Evolutionary conservation across 1,140 invertebrate genomes (phyloP).

Genomic region (Cephus cinctus): DNA sequence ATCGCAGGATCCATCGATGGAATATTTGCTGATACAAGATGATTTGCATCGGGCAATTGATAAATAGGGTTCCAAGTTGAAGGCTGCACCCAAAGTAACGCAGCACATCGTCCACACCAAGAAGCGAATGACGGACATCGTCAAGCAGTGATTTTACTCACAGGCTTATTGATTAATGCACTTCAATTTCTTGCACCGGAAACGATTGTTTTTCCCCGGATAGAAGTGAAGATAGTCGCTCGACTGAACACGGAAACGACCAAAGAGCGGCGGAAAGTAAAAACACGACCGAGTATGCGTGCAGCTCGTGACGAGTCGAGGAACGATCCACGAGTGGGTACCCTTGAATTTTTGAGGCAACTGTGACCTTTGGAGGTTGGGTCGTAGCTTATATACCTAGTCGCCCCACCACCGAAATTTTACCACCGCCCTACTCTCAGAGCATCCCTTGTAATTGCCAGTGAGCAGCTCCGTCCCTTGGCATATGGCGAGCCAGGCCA

Average conservation of each 20-base stretch:
- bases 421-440: constrained; percentile 9
- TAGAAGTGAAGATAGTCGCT: no score
- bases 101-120: constrained; percentile 17
- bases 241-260: constrained; percentile 4
- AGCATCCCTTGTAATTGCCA: constrained; percentile 55
- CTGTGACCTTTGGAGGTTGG: constrained; percentile 43
- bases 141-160: no score
- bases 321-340: no score
- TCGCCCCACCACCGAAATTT: constrained; percentile 35
- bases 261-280: no score
- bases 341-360: constrained; percentile 43
- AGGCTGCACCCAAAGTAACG: constrained; percentile 23
- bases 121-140: neutral
- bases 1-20: constrained; percentile 42
- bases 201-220: neutral
- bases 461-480: constrained; percentile 32
- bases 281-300: no score
- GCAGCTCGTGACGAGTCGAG: no score
- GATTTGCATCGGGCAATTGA: constrained; percentile 50
- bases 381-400: constrained; percentile 45
- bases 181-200: neutral
- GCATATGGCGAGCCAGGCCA: constrained; percentile 36
- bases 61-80: constrained; percentile 46
- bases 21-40: constrained; percentile 42
- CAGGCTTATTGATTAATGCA: no score